Evolutionary conservation across 2,797 vertebrate species (phyloP).

Genomic region (Amphiprion clarkii): DNA sequence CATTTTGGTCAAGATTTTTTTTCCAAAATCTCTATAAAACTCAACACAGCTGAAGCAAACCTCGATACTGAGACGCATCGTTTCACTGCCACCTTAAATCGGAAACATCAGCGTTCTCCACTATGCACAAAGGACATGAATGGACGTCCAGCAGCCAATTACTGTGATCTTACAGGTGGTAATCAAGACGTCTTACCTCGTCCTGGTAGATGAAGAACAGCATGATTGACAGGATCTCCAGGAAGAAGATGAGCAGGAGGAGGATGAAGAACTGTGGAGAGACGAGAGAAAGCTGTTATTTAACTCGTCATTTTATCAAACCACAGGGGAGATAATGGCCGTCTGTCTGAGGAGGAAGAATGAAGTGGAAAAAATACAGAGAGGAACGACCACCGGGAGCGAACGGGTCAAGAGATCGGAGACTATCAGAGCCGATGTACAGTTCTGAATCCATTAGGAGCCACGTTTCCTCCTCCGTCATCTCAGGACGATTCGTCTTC

Average conservation of each 20-base stretch:
- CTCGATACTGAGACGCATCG: constrained; percentile 1
- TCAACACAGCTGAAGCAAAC: constrained; percentile 8
- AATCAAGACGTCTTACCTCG: constrained; percentile 86
- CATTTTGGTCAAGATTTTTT: too few relatives aligned
- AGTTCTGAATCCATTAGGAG: constrained; percentile 52
- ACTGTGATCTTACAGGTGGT: neutral
- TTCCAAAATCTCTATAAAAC: neutral
- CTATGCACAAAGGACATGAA: constrained; percentile 11
- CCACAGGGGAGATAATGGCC: constrained; percentile 11
- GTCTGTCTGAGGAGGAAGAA: constrained; percentile 24
- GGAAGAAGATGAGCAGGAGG: constrained; percentile 94
- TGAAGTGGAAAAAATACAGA: constrained; percentile 17
- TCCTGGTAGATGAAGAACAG: constrained; percentile 97
- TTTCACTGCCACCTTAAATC: constrained; percentile 20
- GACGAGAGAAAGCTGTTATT: constrained; percentile 46
- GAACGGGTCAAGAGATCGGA: constrained; percentile 28
- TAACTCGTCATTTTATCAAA: constrained; percentile 8
- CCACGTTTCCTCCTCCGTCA: constrained; percentile 53
- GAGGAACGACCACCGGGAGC: constrained; percentile 14
- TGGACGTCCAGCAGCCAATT: constrained; percentile 5
- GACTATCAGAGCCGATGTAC: constrained; percentile 56
- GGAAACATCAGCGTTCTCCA: constrained; percentile 23
- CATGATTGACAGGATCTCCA: constrained; percentile 93
- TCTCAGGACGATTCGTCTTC: constrained; percentile 65
- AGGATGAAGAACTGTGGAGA: constrained; percentile 94